These are phyloP conservation scores for Tricholaema leucomelas DNA, from an alignment of 2,113 vertebrate genomes.

Conservation along the genomic window DNA sequence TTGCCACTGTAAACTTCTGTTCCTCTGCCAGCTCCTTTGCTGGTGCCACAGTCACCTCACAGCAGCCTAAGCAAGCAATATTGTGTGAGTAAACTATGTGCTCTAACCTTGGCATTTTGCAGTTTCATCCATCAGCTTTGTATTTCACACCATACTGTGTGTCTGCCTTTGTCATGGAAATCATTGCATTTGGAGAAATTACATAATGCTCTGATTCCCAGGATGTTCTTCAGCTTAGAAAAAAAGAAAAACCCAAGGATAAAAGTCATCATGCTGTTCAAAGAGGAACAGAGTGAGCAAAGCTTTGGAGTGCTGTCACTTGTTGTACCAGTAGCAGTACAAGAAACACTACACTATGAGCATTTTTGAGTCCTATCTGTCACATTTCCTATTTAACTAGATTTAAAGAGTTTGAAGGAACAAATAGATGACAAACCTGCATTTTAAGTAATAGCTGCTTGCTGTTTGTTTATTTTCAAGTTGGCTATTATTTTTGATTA, in stretches of 20 bases:
- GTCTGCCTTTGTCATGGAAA: background rate
- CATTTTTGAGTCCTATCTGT: background rate
- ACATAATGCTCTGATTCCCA: background rate
- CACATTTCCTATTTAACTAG: background rate
- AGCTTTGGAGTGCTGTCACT: background rate
- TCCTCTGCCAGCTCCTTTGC: background rate
- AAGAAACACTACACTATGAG: background rate
- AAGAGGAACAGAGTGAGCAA: background rate
- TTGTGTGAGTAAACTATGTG: background rate
- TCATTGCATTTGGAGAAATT: background rate
- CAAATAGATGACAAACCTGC: background rate
- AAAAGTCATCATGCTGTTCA: background rate
- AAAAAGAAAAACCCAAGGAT: too few species aligned
- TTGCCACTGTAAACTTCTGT: fast-evolving
- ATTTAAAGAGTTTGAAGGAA: conserved; percentile 8
- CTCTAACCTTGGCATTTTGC: background rate
- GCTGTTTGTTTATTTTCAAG: background rate
- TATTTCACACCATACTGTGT: background rate
- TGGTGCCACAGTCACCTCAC: background rate
- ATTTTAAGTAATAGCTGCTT: background rate
- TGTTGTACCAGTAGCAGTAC: background rate
- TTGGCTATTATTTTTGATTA: conserved; percentile 28
- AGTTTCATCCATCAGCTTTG: background rate
- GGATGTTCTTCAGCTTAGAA: background rate
- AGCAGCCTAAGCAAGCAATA: background rate